Base-by-base conservation (phyloP, 1,140 invertebrate species). In the Frieseomelitta varia region DNA sequence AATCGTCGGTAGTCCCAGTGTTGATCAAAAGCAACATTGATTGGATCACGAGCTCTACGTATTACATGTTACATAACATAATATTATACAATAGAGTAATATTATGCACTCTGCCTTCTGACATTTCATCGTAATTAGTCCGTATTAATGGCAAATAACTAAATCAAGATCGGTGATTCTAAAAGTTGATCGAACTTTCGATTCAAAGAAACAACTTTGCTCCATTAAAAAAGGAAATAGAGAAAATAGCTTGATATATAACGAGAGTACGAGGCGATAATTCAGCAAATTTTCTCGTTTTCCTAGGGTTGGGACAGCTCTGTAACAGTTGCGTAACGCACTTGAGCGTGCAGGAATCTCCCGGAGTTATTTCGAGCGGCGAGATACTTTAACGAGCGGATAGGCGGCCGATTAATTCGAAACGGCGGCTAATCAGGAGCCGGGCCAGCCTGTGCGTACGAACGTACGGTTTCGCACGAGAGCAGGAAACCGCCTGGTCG, bases 371-470 rank as follows among this genome's bases (percentile, higher is more conserved):
- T 82, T 82, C 80, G 63, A 82, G 27, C 51, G 55, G 56, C 56
- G 72, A 75, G 82, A 84, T n/a, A n/a, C 69, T 84, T 84, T 79
- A 84, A 84, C 82, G 82, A 84, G 68, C 82, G 68, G 58, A 30
- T n/a, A 68, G 73, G 34, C 63, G 63, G 73, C 69, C 56, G 69
- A 58, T 81, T 81, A 81, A 81, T 81, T 82, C 63, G 56, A 81
- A 71, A 81, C 53, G 27, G 53, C 63, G 30, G 79, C 39, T 81
- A 81, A 81, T 85, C 63, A 56, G 61, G 53, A 56, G 47, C 39
- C 30, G 72, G 55, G 51, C 30, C 55, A 21, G 21, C 19, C 24
- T 3, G 15, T 27, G 24, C n/a, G n/a, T n/a, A n/a, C n/a, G n/a
- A n/a, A n/a, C n/a, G n/a, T n/a, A n/a, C n/a, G n/a, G 47, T 58